Evolutionary conservation across 2,888 invertebrate species (phyloP).

Genomic region (Chrysopilus asiliformis): DNA sequence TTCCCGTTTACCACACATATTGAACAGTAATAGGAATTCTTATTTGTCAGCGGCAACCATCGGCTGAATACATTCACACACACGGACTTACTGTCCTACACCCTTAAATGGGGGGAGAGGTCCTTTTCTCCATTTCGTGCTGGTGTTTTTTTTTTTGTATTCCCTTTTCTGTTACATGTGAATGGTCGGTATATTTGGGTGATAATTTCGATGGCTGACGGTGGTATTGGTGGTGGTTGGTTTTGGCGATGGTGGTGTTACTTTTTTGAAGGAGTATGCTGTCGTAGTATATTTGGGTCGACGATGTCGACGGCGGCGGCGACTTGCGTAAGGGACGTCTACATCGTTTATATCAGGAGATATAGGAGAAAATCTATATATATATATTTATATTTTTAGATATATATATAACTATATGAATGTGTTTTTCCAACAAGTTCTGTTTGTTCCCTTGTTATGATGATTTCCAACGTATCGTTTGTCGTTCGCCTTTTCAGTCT

Average conservation of each 20-base stretch:
- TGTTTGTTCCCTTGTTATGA: conserved; percentile 17
- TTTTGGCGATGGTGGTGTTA: not conserved
- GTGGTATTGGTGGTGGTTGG: no score
- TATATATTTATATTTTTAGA: no score
- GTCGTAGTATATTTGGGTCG: conserved; percentile 13
- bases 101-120: no score
- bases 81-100: not conserved
- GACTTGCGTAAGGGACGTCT: conserved; percentile 19
- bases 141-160: conserved; percentile 6
- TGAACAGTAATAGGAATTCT: no score
- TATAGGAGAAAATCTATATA: no score
- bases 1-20: no score
- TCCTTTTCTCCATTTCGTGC: no score
- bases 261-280: conserved; percentile 10
- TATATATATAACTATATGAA: conserved; percentile 9
- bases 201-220: no score
- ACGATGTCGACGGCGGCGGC: conserved; percentile 14
- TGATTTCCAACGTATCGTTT: conserved; percentile 14
- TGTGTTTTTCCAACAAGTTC: conserved; percentile 16
- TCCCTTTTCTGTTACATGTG: conserved; percentile 2
- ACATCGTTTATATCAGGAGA: conserved; percentile 4
- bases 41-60: no score
- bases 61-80: not conserved
- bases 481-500: conserved; percentile 35
- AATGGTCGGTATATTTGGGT: no score